Conservation (phyloP, 2,797 vertebrate genomes). For the Gymnopithys bicolor region DNA sequence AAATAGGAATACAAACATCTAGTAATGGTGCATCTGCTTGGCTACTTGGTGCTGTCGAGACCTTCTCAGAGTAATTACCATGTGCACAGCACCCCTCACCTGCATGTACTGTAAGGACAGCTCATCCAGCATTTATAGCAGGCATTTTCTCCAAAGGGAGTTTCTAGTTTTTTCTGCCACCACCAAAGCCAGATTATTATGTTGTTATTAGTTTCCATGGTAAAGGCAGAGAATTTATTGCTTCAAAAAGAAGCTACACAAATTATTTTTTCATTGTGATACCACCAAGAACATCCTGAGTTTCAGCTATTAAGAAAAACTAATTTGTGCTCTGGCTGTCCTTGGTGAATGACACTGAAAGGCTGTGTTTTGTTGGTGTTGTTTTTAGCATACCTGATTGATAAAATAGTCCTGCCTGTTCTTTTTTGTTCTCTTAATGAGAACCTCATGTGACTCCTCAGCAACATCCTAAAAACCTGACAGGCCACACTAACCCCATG, state of each 20-base stretch:
- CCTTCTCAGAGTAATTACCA: not conserved
- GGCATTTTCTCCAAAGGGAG: not conserved
- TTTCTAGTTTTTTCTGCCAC: not conserved
- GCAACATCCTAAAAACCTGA: conserved; percentile 59
- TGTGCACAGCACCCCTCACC: not conserved
- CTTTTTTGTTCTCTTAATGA: conserved; percentile 71
- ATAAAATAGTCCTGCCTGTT: conserved; percentile 69
- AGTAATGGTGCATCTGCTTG: not conserved
- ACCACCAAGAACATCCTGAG: not conserved
- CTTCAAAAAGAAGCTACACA: not conserved
- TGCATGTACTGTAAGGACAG: not conserved
- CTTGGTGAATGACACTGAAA: conserved; percentile 6
- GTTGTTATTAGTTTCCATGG: not conserved
- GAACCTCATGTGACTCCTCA: conserved; percentile 55
- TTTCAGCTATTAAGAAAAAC: conserved; percentile 15
- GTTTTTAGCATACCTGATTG: conserved; percentile 45
- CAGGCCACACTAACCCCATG: conserved; percentile 12
- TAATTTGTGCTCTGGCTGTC: not conserved
- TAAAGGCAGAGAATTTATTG: not conserved
- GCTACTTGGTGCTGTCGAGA: not conserved
- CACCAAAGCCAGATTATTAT: not conserved
- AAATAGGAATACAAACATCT: conserved; percentile 28
- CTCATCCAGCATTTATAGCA: not conserved
- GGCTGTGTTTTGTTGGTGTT: conserved; percentile 26
- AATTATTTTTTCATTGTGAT: not conserved